Evolutionary conservation across 2,888 invertebrate genomes (phyloP).

Genomic region (Agriopis leucophaearia): DNA sequence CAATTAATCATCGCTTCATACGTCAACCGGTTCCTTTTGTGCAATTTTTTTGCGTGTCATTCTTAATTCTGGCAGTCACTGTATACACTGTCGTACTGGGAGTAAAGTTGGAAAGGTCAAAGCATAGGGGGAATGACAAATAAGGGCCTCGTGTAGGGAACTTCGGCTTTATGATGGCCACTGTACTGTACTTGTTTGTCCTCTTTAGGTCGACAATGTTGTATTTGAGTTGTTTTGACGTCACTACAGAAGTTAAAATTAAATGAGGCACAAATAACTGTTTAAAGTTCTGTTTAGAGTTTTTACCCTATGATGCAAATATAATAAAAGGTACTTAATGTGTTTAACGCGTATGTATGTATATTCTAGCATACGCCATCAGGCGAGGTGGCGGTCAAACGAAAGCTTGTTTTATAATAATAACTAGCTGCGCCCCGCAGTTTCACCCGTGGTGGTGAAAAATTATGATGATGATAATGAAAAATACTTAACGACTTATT

Average conservation of each 20-base stretch:
- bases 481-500: too few relatives aligned
- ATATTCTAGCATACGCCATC: too few relatives aligned
- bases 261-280: background rate
- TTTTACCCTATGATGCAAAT: too few relatives aligned
- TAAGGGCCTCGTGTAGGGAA: slow-evolving; percentile 41
- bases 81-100: slow-evolving; percentile 16
- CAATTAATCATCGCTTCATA: slow-evolving; percentile 3
- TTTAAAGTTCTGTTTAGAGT: background rate
- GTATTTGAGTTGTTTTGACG: slow-evolving; percentile 23
- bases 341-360: too few relatives aligned
- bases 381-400: too few relatives aligned
- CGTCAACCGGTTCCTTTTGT: background rate
- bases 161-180: slow-evolving; percentile 39
- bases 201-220: slow-evolving; percentile 20
- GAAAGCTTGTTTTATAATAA: too few relatives aligned
- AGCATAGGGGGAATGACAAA: slow-evolving; percentile 45
- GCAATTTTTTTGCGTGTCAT: background rate
- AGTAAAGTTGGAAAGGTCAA: slow-evolving; percentile 43
- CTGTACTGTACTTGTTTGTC: slow-evolving; percentile 33
- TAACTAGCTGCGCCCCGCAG: too few relatives aligned
- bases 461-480: too few relatives aligned
- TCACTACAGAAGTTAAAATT: slow-evolving; percentile 8
- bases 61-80: slow-evolving; percentile 14
- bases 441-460: too few relatives aligned
- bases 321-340: too few relatives aligned